phyloP scores from a whole-genome alignment of 2,888 invertebrate species.

The Zeuzera pyrina region DNA sequence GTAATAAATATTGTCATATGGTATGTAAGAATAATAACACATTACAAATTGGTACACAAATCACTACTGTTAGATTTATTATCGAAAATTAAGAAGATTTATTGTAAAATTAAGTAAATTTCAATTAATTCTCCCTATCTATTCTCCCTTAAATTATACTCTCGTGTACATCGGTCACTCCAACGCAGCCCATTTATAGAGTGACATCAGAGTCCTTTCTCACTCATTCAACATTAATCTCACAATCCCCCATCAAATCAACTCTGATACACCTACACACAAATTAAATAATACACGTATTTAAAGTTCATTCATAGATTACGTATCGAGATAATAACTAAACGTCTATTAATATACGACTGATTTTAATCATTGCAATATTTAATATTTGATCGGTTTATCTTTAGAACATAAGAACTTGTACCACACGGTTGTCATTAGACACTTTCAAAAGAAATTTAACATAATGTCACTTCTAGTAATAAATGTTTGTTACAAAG shows the following conservation, averaged over 20 bases:
- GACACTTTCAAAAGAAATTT: no score
- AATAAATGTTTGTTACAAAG: no score
- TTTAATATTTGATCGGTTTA: no score
- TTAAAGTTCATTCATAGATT: slow-evolving; percentile 25
- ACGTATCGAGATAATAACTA: slow-evolving; percentile 17
- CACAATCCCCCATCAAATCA: slow-evolving; percentile 35
- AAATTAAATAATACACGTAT: slow-evolving; percentile 27
- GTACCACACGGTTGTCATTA: no score
- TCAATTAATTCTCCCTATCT: neutral
- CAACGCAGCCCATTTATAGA: slow-evolving; percentile 36
- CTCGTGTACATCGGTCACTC: slow-evolving; percentile 11
- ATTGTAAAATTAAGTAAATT: neutral
- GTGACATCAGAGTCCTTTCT: slow-evolving; percentile 44
- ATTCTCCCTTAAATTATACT: slow-evolving; percentile 1
- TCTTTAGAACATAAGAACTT: no score
- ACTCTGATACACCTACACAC: slow-evolving; percentile 38
- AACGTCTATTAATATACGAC: no score
- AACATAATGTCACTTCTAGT: no score
- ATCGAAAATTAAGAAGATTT: neutral
- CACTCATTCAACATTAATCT: slow-evolving; percentile 48
- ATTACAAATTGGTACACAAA: no score
- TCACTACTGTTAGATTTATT: no score
- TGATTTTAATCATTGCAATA: no score
- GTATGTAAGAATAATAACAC: no score
- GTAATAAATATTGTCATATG: no score